Evolutionary conservation across 2,113 vertebrate species (phyloP), one percentile per base, ranked within the genome.

Genomic region (Ciconia maguari): DNA sequence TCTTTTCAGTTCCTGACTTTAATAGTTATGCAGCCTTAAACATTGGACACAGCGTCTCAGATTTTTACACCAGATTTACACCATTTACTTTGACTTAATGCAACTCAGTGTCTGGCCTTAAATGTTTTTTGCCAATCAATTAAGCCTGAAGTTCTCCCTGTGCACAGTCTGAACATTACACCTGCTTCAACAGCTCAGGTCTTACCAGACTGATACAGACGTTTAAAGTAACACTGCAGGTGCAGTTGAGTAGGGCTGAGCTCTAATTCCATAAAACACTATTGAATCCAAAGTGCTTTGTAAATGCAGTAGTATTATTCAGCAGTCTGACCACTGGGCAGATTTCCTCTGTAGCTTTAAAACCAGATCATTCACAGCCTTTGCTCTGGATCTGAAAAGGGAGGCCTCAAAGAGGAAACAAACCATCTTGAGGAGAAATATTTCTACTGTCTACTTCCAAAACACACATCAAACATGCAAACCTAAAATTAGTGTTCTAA

Each of bases 341-440:
- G 62, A 68, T 90, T 69, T 95, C 32, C 61, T 83, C 38, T 84
- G 80, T 80, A 91, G 62, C 72, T 83, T 96, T 90, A 90, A 90
- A 90, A 69, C 25, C 42, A 76, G 52, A 93, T 71, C 52, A 76
- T 48, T 60, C 77, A 94, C 49, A 70, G 54, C 48, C 80, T 95
- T 91, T 92, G 44, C 49, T 89, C 62, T 89, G 77, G 21, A 89
- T 86, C 93, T 94, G 88, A 94, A 86, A 92, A 94, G 66, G 90
- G 75, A 91, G 81, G 52, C 68, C 90, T 94, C 72, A 54, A 86
- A 89, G 70, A 72, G 76, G 83, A 86, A 80, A 83, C 30, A 89
- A 89, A 86, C 49, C 52, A 82, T 70, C 49, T 58, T 75, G 78
- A 91, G 55, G 83, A 87, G 42, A 30, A 95, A 15, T 15, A 83